Evolutionary conservation across 2,113 vertebrate genomes (phyloP).

Genomic region (Callorhinus ursinus): DNA sequence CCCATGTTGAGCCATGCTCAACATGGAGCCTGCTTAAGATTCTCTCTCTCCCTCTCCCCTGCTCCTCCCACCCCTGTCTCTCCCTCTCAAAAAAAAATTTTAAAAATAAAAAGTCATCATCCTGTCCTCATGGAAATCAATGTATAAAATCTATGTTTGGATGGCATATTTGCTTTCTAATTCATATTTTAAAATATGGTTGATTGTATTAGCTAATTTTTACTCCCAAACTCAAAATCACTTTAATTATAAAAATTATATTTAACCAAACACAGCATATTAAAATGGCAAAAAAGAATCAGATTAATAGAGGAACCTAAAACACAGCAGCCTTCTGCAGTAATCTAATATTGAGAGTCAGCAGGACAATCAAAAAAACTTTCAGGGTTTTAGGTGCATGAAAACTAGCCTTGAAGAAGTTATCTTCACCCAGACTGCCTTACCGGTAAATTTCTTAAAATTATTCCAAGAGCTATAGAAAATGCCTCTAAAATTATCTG

Average conservation of each 20-base stretch:
- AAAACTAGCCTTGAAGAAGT: neutral
- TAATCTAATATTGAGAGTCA: neutral
- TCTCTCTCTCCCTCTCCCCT: neutral
- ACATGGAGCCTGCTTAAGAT: neutral
- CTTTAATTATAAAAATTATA: neutral
- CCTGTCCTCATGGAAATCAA: neutral
- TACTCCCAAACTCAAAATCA: neutral
- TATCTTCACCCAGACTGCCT: neutral
- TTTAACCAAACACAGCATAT: neutral
- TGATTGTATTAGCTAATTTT: neutral
- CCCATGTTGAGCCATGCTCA: neutral
- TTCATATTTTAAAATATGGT: neutral
- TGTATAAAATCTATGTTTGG: neutral
- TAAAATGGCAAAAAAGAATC: neutral
- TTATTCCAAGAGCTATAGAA: neutral
- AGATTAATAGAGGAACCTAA: neutral
- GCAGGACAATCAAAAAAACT: neutral
- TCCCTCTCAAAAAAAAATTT: neutral
- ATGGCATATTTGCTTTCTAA: neutral
- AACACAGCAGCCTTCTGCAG: neutral
- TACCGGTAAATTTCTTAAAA: conserved; percentile 9
- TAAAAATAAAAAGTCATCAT: neutral
- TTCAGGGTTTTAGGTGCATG: neutral
- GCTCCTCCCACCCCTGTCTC: neutral
- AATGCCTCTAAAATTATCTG: conserved; percentile 28